Percentiles rank a stretch among this genome's conserved stretches.
Evolutionary conservation across 2,888 invertebrate genomes (phyloP).

Genomic region (Diarsia brunnea): DNA sequence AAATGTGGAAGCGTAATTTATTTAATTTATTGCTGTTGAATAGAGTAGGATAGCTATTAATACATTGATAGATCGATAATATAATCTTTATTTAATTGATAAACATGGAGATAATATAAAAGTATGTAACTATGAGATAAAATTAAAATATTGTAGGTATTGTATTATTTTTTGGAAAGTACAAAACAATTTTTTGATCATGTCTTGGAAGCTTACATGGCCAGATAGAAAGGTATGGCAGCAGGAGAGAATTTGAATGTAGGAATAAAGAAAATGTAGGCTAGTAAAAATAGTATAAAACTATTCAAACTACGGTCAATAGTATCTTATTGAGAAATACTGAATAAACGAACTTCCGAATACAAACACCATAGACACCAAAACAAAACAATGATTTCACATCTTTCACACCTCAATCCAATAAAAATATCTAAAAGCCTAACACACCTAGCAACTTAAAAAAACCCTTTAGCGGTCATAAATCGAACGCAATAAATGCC

Average conservation of each 20-base stretch:
- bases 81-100: background rate
- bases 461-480: constrained; percentile 79
- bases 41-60: background rate
- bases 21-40: background rate
- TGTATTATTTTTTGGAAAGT: background rate
- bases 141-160: too few species aligned
- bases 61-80: background rate
- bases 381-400: constrained; percentile 25
- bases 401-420: constrained; percentile 53
- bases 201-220: too few species aligned
- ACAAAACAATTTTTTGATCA: background rate
- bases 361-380: background rate
- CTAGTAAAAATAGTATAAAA: too few species aligned
- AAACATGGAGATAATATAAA: too few species aligned
- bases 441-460: constrained; percentile 59
- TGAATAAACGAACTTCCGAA: background rate
- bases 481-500: constrained; percentile 84
- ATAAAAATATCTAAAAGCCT: constrained; percentile 69
- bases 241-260: too few species aligned
- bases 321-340: background rate
- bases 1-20: background rate
- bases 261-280: too few species aligned
- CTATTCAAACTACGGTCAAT: background rate
- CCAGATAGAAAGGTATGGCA: too few species aligned
- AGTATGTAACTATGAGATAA: too few species aligned